phyloP scores from a whole-genome alignment of 2,113 vertebrate species.

The Muntiacus muntjak region DNA sequence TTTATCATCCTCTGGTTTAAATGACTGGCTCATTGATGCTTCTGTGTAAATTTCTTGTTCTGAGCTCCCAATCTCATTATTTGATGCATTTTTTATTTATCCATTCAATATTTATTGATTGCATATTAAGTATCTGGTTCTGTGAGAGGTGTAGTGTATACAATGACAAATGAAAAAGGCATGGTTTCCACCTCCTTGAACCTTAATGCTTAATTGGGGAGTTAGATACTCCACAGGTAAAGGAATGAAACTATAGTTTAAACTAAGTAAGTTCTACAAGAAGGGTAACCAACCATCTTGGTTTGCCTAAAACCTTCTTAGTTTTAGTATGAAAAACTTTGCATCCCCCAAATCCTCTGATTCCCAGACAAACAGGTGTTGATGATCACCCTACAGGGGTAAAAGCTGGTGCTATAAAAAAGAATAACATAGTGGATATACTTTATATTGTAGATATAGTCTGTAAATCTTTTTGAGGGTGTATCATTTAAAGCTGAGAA shows the following conservation, averaged over 20 bases:
- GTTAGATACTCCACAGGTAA: not conserved
- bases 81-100: not conserved
- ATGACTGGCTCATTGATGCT: not conserved
- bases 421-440: not conserved
- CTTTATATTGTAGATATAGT: not conserved
- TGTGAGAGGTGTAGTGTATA: not conserved
- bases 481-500: not conserved
- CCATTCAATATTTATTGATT: not conserved
- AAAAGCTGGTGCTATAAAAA: not conserved
- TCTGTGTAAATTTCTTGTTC: not conserved
- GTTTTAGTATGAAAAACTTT: not conserved
- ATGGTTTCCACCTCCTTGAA: too few species aligned
- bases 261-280: not conserved
- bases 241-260: not conserved
- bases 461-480: not conserved
- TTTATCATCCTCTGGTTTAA: not conserved
- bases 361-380: not conserved
- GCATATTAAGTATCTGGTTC: not conserved
- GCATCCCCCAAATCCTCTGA: not conserved
- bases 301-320: not conserved
- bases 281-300: not conserved
- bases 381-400: not conserved
- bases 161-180: not conserved
- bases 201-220: not conserved
- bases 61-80: not conserved